Evolutionary conservation across 2,797 vertebrate genomes (phyloP).

Genomic region (Syngnathus acus): DNA sequence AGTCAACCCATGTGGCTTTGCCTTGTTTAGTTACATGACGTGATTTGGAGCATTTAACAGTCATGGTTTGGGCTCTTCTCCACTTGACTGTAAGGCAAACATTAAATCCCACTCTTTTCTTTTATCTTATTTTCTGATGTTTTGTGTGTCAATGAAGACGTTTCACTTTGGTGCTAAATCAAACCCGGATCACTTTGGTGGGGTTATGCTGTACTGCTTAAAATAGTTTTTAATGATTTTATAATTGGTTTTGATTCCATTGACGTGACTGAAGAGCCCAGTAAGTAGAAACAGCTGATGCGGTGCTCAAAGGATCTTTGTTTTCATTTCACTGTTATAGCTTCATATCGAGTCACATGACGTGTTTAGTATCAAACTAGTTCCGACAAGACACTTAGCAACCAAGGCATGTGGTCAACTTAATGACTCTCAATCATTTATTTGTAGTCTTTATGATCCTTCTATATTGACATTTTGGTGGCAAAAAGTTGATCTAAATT

Average conservation of each 20-base stretch:
- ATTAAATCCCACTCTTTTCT: neutral
- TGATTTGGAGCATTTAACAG: constrained; percentile 15
- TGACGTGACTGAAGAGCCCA: constrained; percentile 18
- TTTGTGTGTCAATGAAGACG: too few relatives aligned
- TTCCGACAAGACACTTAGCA: constrained; percentile 21
- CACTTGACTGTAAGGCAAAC: too few relatives aligned
- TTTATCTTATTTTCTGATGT: too few relatives aligned
- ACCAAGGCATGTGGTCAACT: constrained; percentile 4
- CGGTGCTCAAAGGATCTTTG: constrained; percentile 34
- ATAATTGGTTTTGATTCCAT: constrained; percentile 18
- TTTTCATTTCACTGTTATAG: constrained; percentile 7
- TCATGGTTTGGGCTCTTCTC: constrained; percentile 1
- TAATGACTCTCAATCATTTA: neutral
- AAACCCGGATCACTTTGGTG: neutral
- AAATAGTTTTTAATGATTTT: neutral
- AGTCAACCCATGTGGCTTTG: constrained; percentile 23
- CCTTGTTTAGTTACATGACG: constrained; percentile 30
- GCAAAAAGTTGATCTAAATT: too few relatives aligned
- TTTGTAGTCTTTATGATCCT: neutral
- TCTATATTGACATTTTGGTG: too few relatives aligned
- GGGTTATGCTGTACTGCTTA: neutral
- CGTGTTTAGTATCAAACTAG: constrained; percentile 23
- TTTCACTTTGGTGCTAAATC: neutral
- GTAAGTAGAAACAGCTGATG: constrained; percentile 31
- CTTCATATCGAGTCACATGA: constrained; percentile 29